Conservation (phyloP, 1,140 invertebrate species). For the Chelonus insularis region DNA sequence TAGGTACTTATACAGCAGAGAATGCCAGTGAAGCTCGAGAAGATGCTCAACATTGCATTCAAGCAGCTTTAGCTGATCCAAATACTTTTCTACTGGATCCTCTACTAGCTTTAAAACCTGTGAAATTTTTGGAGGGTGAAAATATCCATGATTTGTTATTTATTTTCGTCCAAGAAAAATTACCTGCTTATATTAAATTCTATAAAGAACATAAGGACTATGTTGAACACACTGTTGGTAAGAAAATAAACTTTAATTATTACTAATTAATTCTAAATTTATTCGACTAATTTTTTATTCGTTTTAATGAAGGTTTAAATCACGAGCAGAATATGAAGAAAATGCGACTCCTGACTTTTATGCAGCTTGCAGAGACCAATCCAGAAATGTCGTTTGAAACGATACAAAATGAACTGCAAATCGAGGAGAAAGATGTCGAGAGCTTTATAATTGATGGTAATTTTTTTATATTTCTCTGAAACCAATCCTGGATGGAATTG, state of each 20-base stretch:
- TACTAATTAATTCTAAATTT: too few relatives aligned
- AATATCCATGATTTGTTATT: slow-evolving; percentile 93
- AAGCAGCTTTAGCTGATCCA: slow-evolving; percentile 91
- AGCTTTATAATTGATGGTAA: slow-evolving; percentile 94
- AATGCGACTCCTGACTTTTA: slow-evolving; percentile 94
- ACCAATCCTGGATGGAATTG: slow-evolving; percentile 22
- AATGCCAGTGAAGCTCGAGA: slow-evolving; percentile 95
- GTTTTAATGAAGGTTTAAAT: slow-evolving; percentile 68
- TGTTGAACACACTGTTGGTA: slow-evolving; percentile 77
- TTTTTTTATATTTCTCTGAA: slow-evolving; percentile 22
- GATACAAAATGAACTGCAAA: slow-evolving; percentile 85
- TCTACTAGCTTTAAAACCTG: slow-evolving; percentile 88
- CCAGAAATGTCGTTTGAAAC: slow-evolving; percentile 89
- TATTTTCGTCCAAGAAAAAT: slow-evolving; percentile 93
- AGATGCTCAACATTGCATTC: slow-evolving; percentile 95
- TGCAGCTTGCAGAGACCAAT: slow-evolving; percentile 92
- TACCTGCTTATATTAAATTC: slow-evolving; percentile 87
- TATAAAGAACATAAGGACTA: slow-evolving; percentile 94
- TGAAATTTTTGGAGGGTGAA: slow-evolving; percentile 93
- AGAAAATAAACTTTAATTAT: too few relatives aligned
- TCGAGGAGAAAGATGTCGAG: slow-evolving; percentile 87
- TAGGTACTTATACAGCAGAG: slow-evolving; percentile 94
- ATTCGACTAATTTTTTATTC: slow-evolving; percentile 12
- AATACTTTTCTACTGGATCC: slow-evolving; percentile 95
- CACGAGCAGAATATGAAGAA: slow-evolving; percentile 96